Evolutionary conservation across 92 coral and sea anemone species (phyloP).

Genomic region (Siderastrea radians): DNA sequence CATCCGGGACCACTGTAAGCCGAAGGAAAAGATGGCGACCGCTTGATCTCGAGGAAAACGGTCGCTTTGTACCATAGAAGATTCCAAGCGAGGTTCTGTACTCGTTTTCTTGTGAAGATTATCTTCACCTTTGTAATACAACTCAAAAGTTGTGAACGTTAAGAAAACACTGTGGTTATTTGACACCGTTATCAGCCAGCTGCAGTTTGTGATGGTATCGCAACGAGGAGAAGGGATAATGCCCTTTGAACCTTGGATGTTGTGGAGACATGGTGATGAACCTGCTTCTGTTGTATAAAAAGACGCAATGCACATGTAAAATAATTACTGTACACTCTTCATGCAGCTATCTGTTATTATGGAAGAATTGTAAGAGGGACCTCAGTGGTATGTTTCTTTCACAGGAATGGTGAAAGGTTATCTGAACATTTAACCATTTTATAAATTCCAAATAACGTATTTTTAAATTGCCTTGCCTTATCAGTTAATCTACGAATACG

Average conservation of each 20-base stretch:
- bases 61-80: slow-evolving; percentile 1
- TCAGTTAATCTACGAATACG: no score
- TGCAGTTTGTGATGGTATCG: neutral
- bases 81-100: neutral
- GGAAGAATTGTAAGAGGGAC: no score
- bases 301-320: no score
- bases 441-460: no score
- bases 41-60: neutral
- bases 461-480: no score
- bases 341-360: no score
- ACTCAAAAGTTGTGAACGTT: neutral
- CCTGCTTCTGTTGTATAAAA: neutral
- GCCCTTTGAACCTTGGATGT: neutral
- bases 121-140: neutral
- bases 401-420: no score
- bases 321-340: no score
- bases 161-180: neutral
- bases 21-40: neutral
- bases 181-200: neutral
- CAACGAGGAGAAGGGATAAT: neutral
- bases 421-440: no score
- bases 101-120: neutral
- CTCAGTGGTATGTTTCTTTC: no score
- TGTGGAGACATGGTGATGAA: neutral
- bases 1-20: neutral